These are phyloP conservation scores for Helicoverpa assulta DNA, from an alignment of 2,888 invertebrate species.

Conservation along the genomic window DNA sequence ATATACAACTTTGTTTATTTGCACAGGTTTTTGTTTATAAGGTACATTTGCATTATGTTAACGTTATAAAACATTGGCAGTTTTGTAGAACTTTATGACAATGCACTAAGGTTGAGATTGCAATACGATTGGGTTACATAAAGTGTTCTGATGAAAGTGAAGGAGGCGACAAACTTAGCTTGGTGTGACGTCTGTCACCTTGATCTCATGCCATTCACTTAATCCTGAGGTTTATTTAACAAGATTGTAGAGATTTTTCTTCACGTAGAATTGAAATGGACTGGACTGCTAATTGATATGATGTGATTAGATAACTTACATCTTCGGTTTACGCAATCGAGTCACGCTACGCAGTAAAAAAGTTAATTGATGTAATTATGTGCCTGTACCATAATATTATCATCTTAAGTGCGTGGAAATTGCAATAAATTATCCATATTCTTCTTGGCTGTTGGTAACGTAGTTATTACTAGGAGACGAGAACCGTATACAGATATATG, in stretches of 20 bases:
- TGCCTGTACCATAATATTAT: constrained; percentile 30
- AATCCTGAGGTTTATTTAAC: constrained; percentile 35
- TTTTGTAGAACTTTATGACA: constrained; percentile 21
- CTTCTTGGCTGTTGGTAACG: neutral
- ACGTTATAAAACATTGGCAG: neutral
- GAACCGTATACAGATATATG: neutral
- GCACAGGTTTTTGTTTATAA: constrained; percentile 36
- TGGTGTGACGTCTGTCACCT: constrained; percentile 64
- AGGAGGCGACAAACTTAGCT: constrained; percentile 56
- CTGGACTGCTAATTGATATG: constrained; percentile 27
- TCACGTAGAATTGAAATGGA: constrained; percentile 7
- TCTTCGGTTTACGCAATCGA: constrained; percentile 22
- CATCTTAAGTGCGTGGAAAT: constrained; percentile 15
- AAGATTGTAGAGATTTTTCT: constrained; percentile 27
- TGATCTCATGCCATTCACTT: constrained; percentile 60
- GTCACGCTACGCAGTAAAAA: constrained; percentile 30
- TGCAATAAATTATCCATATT: constrained; percentile 1
- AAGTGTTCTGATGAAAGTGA: constrained; percentile 53
- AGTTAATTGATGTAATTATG: constrained; percentile 23
- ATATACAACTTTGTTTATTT: constrained; percentile 38
- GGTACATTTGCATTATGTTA: constrained; percentile 1
- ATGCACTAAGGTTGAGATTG: constrained; percentile 34
- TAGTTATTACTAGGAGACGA: neutral
- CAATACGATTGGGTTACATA: constrained; percentile 34
- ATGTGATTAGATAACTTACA: constrained; percentile 33